phyloP scores from a whole-genome alignment of 2,113 vertebrate species.

The Cephalopterus ornatus region DNA sequence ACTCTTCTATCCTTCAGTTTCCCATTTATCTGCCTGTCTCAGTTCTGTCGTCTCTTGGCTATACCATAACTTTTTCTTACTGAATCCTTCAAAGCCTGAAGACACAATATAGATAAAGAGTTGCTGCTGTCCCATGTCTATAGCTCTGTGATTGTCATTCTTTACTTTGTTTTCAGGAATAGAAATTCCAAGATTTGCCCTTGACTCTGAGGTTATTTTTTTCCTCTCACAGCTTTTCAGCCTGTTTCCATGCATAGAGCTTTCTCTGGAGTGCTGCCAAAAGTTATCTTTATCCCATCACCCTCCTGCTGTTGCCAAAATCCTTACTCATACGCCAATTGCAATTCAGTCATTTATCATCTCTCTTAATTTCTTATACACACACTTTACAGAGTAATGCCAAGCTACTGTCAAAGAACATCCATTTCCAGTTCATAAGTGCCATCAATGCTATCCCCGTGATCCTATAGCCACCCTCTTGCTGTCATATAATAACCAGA shows the following conservation, averaged over 20 bases:
- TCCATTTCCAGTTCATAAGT: neutral
- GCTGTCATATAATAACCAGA: neutral
- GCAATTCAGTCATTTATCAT: slow-evolving; percentile 16
- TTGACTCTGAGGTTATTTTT: slow-evolving; percentile 40
- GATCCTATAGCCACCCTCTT: neutral
- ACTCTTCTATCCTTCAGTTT: neutral
- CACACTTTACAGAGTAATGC: neutral
- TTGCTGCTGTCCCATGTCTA: neutral
- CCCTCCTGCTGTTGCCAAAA: slow-evolving; percentile 37
- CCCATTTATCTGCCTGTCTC: neutral
- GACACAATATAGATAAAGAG: neutral
- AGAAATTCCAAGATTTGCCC: slow-evolving; percentile 40
- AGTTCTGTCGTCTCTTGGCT: neutral
- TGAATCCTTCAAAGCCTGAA: neutral
- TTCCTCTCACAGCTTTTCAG: slow-evolving; percentile 3
- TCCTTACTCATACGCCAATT: neutral
- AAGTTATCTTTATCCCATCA: slow-evolving; percentile 55
- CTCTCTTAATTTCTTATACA: neutral
- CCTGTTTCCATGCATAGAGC: neutral
- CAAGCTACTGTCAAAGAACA: neutral
- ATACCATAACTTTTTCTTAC: neutral
- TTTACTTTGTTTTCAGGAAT: neutral
- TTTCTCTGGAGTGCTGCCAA: slow-evolving; percentile 34
- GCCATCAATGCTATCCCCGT: neutral
- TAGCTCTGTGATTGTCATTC: neutral